Base-by-base conservation (phyloP, 2,888 invertebrate species). In the Aromia moschata region DNA sequence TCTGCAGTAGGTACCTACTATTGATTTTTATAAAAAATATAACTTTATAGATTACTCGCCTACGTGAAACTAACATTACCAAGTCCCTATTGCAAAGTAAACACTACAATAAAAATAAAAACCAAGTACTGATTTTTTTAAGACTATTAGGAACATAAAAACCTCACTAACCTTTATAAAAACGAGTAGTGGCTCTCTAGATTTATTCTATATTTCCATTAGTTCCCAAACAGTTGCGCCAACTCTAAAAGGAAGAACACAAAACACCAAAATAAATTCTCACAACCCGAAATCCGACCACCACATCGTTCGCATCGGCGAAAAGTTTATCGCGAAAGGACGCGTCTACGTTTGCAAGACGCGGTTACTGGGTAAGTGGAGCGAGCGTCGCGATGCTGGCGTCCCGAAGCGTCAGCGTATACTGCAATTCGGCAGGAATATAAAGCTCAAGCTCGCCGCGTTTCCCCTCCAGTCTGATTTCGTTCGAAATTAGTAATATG, bases 391-490 rank as follows among this genome's bases (percentile, higher is more conserved):
- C 52, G 52, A 52, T 52, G 52, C 52, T 5, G 41, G 16, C 52
- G 41, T 52, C 52, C 40, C 41, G 52, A 31, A 11, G 52, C 52
- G 37, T 52, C 52, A 25, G 52, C 52, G 41, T 41, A 52, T 41
- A 52, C 52, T 52, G 52, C 52, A 49, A 40, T 49, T 49, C 25
- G 30, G 49, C 49, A 41, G 52, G 52, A 52, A 52, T 40, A 52
- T 52, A 52, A 52, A 52, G 45, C 53, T 46, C 53, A 17, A 40
- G 53, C 53, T 58, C 38, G 41, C 15, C n/a, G 47, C 41, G 49
- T 51, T 49, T 57, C 60, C 60, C 60, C 56, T 57, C 57, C 60
- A 56, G 49, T 57, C 18, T 40, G 57, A 54, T 60, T 56, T 60
- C 40, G 57, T 53, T 47, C 30, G 53, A 60, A 60, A 57, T 57